phyloP scores from a whole-genome alignment of 2,113 vertebrate species.

The Hiodon alosoides region DNA sequence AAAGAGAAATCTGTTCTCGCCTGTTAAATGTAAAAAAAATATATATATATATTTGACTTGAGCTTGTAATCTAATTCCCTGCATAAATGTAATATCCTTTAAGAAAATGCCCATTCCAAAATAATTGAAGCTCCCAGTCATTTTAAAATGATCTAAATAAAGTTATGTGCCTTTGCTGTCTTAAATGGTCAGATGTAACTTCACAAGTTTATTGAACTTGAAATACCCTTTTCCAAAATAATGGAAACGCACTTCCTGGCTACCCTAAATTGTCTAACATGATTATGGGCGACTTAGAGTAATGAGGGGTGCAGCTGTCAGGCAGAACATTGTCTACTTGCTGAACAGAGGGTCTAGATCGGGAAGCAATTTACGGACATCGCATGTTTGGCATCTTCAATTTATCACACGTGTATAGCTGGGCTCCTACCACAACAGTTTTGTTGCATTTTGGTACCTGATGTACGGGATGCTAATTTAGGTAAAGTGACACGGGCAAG shows the following conservation, averaged over 20 bases:
- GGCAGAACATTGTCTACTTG: neutral
- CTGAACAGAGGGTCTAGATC: neutral
- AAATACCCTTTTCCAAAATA: conserved; percentile 1
- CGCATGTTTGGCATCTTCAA: no score
- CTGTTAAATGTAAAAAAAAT: neutral
- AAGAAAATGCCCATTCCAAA: conserved; percentile 8
- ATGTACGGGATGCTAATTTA: no score
- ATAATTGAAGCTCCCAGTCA: conserved; percentile 1
- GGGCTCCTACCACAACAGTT: no score
- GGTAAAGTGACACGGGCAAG: no score
- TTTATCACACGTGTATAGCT: no score
- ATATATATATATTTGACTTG: neutral
- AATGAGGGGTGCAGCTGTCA: neutral
- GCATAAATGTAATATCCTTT: conserved; percentile 14
- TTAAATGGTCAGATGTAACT: conserved; percentile 10
- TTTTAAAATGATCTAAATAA: neutral
- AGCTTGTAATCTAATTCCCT: neutral
- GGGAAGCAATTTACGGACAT: no score
- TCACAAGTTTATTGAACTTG: conserved; percentile 3
- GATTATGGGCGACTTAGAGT: conserved; percentile 1
- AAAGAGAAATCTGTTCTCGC: neutral
- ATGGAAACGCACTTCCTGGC: conserved; percentile 13
- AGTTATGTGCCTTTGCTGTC: neutral
- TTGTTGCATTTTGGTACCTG: no score
- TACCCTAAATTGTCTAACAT: conserved; percentile 2